phyloP scores from a whole-genome alignment of 2,888 invertebrate genomes.

The Synanthedon tipuliformis region DNA sequence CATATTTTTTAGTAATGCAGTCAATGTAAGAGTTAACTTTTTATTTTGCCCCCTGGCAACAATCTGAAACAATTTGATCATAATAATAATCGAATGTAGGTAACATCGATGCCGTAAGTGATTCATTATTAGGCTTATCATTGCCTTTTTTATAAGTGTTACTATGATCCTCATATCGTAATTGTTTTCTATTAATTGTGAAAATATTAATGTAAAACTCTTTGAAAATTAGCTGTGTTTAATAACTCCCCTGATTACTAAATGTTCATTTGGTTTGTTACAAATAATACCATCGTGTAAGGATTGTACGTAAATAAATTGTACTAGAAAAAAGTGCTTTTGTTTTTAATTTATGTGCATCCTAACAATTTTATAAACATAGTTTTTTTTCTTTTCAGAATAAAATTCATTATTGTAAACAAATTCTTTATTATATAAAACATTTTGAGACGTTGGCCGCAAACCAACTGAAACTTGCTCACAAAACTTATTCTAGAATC shows the following conservation, averaged over 20 bases:
- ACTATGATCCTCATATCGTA: background rate
- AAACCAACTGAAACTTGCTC: background rate
- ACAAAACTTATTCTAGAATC: background rate
- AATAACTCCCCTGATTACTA: background rate
- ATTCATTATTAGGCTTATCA: background rate
- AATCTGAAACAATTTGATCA: too few relatives aligned
- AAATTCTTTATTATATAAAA: slow-evolving; percentile 13
- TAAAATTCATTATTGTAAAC: background rate
- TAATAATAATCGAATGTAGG: too few relatives aligned
- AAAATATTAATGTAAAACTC: background rate
- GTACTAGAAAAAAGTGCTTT: slow-evolving; percentile 7
- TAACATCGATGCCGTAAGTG: background rate
- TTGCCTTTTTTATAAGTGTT: background rate
- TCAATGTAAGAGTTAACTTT: too few relatives aligned
- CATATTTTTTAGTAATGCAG: too few relatives aligned
- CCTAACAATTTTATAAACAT: too few relatives aligned
- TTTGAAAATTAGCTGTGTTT: background rate
- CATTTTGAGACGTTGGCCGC: slow-evolving; percentile 13
- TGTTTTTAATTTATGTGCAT: background rate
- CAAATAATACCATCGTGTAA: slow-evolving; percentile 15
- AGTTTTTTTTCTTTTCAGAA: background rate
- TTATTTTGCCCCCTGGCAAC: too few relatives aligned
- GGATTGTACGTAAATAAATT: slow-evolving; percentile 18
- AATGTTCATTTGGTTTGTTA: background rate
- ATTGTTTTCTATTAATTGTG: too few relatives aligned